Evolutionary conservation across 2,888 invertebrate genomes (phyloP).

Genomic region (Ephialtes manifestator): DNA sequence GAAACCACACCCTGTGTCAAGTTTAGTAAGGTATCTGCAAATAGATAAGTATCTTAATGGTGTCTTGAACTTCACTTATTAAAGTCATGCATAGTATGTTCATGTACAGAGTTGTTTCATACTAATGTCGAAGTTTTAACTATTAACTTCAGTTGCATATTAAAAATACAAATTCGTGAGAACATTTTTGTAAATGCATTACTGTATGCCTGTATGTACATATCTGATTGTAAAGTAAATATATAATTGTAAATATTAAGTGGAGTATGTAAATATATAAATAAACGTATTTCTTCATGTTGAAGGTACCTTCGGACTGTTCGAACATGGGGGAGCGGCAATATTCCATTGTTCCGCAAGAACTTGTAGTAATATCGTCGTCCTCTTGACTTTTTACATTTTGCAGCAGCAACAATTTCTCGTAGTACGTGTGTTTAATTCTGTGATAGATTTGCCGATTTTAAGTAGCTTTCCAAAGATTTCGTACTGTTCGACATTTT

Average conservation of each 20-base stretch:
- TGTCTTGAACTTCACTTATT: no score
- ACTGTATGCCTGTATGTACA: no score
- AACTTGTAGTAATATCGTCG: conserved; percentile 68
- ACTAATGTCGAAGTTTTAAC: no score
- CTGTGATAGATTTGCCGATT: conserved; percentile 29
- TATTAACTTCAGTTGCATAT: no score
- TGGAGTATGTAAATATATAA: conserved; percentile 2
- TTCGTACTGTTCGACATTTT: conserved; percentile 17
- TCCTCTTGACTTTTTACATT: conserved; percentile 55
- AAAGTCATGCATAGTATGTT: no score
- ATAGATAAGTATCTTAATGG: no score
- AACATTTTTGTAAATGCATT: no score
- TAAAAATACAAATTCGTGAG: no score
- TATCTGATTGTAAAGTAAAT: no score
- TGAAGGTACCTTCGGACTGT: conserved; percentile 62
- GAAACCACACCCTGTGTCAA: no score
- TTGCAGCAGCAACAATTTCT: conserved; percentile 66
- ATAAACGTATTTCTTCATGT: conserved; percentile 17
- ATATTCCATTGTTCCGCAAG: conserved; percentile 56
- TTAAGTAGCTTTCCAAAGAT: neutral
- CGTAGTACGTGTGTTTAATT: conserved; percentile 46
- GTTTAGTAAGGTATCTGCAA: no score
- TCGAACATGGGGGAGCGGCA: conserved; percentile 60
- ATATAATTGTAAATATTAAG: conserved; percentile 18
- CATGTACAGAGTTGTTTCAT: no score